phyloP scores from a whole-genome alignment of 1,140 invertebrate genomes.

The Olivierus martensii region DNA sequence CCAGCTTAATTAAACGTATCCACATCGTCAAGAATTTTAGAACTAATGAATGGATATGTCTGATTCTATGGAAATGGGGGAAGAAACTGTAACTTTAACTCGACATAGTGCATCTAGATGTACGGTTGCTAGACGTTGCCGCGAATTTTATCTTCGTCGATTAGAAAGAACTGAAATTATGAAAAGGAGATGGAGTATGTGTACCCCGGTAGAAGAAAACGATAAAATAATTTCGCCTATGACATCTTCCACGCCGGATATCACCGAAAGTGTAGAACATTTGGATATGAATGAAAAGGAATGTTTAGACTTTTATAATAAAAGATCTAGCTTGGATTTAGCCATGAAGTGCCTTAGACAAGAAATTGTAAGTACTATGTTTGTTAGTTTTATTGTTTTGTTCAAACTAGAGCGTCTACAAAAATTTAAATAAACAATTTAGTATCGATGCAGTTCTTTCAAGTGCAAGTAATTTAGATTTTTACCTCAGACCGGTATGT shows the following conservation, averaged over 20 bases:
- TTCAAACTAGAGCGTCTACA: no score
- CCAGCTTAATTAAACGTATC: no score
- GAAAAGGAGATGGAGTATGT: conserved; percentile 15
- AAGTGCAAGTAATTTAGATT: no score
- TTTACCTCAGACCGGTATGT: no score
- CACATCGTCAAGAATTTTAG: no score
- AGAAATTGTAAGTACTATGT: conserved; percentile 14
- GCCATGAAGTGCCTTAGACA: conserved; percentile 13
- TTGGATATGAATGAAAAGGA: no score
- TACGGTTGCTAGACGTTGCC: conserved; percentile 10
- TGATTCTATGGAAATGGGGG: no score
- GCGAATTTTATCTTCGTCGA: conserved; percentile 11
- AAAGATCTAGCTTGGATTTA: conserved; percentile 9
- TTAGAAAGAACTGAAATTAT: conserved; percentile 10
- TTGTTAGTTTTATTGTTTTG: no score
- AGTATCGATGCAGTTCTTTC: no score
- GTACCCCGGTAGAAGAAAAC: not conserved
- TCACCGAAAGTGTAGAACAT: not conserved
- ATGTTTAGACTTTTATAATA: no score
- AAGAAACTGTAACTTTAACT: not conserved
- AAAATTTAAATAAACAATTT: no score
- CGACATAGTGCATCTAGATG: conserved; percentile 8
- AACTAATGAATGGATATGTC: no score
- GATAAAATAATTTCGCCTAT: not conserved
- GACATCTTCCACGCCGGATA: not conserved